Conservation (phyloP, 2,113 vertebrate species). For the Osmerus eperlanus region DNA sequence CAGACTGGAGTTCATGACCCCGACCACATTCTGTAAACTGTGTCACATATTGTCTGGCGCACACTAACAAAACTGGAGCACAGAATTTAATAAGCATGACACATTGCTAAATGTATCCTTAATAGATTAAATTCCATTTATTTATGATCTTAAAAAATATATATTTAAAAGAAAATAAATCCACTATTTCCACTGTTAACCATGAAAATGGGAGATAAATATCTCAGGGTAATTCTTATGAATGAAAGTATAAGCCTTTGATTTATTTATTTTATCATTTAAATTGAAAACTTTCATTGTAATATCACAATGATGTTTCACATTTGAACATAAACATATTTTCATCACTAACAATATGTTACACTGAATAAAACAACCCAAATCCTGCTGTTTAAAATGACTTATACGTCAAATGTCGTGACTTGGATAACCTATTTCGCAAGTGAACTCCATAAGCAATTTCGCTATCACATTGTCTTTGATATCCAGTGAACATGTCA, state of each 20-base stretch:
- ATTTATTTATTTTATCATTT: neutral
- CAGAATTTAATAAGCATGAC: no score
- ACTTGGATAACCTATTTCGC: no score
- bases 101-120: neutral
- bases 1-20: constrained; percentile 29
- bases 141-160: neutral
- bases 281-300: neutral
- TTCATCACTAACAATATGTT: neutral
- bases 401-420: no score
- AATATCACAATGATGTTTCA: neutral
- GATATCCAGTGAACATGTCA: no score
- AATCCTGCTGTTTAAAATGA: no score
- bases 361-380: neutral
- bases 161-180: no score
- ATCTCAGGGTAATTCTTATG: neutral
- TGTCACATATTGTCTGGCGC: constrained; percentile 2
- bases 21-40: neutral
- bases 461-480: no score
- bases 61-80: neutral
- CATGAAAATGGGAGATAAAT: neutral
- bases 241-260: no score
- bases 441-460: no score
- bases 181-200: neutral
- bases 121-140: neutral
- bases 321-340: neutral